Base-by-base conservation (phyloP, 2,888 invertebrate species). In the Clivina fossor region DNA sequence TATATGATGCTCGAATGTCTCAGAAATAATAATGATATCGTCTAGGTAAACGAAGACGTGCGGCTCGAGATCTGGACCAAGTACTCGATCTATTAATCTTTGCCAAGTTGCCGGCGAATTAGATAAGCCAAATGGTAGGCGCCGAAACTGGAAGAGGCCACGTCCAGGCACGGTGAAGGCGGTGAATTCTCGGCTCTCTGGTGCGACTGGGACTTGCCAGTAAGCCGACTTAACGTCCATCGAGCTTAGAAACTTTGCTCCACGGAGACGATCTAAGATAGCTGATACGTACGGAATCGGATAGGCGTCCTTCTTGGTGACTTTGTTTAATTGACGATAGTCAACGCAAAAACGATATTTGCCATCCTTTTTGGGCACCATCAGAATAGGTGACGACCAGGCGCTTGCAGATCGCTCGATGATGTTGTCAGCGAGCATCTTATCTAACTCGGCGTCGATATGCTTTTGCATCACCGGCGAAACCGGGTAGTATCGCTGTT, bases 331-430 rank as follows among this genome's bases (percentile, higher is more conserved):
- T 30, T 64, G 63, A 4, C 69, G 43, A 28, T 60, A 67, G 46
- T 70, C 68, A 0, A 68, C 62, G 37, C 68, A 65, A 13, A 69
- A 65, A 2, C 68, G 48, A 33, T 62, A 66, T 2, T 55, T 58
- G 0, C 62, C 64, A 40, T 65, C 60, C 4, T 63, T 60, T 41
- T 65, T 65, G n/a, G 56, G 60, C 4, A 65, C 60, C 43, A 67
- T 61, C 1, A 69, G 57, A 11, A 65, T 60, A 1, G 66, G 65
- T 1, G 56, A 61, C 7, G 62, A 62, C 65, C 65, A 68, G 1
- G 62, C 60, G 16, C 64, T 65, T 2, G 57, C 56, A 0, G 64
- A 65, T 0, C 61, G 65, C 46, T 67, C 63, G 2, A 69, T 58
- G 1, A 69, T 46, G 1, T 48, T 59, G 1, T 56, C 41, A 3